These are phyloP conservation scores for Psylliodes chrysocephalus DNA, from an alignment of 2,888 invertebrate genomes.

Conservation along the genomic window DNA sequence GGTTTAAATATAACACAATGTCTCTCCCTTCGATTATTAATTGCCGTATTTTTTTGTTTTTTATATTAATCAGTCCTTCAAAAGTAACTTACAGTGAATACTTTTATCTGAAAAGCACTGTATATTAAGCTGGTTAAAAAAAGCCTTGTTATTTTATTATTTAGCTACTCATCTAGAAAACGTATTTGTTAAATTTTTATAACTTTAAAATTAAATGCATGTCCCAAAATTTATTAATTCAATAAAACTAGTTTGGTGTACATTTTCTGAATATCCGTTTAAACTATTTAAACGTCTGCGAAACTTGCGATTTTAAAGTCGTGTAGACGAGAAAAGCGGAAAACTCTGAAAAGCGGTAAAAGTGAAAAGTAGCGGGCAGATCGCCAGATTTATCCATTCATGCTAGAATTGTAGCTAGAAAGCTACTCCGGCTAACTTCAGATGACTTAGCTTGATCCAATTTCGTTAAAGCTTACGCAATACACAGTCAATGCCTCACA, in stretches of 20 bases:
- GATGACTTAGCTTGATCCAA: conserved; percentile 18
- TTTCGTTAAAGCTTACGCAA: conserved; percentile 12
- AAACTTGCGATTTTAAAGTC: neutral
- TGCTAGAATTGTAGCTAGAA: conserved; percentile 12
- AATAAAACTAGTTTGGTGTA: neutral
- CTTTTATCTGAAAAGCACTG: no score
- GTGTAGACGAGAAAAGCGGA: conserved; percentile 1
- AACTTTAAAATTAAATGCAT: no score
- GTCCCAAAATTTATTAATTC: neutral
- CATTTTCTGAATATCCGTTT: neutral
- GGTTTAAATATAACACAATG: no score
- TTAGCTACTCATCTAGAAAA: no score
- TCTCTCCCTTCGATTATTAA: no score
- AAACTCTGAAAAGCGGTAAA: conserved; percentile 14
- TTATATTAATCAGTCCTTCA: no score
- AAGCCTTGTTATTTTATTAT: no score
- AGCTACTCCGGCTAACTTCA: conserved; percentile 11
- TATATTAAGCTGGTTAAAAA: no score
- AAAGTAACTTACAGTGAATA: no score
- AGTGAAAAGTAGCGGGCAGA: conserved; percentile 9
- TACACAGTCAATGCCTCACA: conserved; percentile 2
- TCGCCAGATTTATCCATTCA: conserved; percentile 7
- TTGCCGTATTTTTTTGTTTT: no score
- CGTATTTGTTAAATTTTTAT: no score
- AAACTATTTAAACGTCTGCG: neutral